phyloP scores from a whole-genome alignment of 1,140 invertebrate species.

The Ceratoteleas bidentatus region DNA sequence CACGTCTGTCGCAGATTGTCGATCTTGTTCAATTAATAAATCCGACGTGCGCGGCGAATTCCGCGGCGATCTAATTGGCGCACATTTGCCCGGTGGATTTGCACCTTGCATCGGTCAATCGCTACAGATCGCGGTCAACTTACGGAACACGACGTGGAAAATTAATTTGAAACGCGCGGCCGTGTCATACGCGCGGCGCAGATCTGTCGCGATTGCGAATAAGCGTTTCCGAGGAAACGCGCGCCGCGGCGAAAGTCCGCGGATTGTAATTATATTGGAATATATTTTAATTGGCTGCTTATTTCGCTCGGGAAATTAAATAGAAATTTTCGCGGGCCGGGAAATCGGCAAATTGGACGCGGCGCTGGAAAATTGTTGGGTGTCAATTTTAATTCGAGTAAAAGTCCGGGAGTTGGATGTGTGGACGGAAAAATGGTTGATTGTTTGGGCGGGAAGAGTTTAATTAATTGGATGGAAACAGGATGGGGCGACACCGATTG shows the following conservation, averaged over 20 bases:
- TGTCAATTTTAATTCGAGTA: conserved; percentile 1
- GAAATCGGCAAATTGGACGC: not conserved
- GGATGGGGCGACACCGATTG: too few relatives aligned
- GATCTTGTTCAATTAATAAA: conserved; percentile 61
- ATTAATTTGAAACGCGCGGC: too few relatives aligned
- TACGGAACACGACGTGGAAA: too few relatives aligned
- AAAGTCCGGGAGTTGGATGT: not conserved
- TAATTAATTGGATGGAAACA: too few relatives aligned
- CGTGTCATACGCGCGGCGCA: too few relatives aligned
- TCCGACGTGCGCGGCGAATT: conserved; percentile 26
- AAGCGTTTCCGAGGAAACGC: conserved; percentile 13
- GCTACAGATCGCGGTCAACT: too few relatives aligned
- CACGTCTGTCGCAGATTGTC: conserved; percentile 42
- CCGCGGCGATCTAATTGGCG: conserved; percentile 43
- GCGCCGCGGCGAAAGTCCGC: not conserved
- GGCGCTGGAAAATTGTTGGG: not conserved
- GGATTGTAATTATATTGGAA: not conserved
- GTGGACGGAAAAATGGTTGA: too few relatives aligned
- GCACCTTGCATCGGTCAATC: too few relatives aligned
- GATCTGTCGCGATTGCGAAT: not conserved
- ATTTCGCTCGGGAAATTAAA: conserved; percentile 4
- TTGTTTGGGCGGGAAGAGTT: too few relatives aligned
- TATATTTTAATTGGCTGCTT: conserved; percentile 2
- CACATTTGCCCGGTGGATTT: conserved; percentile 15
- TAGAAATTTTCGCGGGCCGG: not conserved